Conservation (phyloP, 1,140 invertebrate species). For the Araneus ventricosus region DNA sequence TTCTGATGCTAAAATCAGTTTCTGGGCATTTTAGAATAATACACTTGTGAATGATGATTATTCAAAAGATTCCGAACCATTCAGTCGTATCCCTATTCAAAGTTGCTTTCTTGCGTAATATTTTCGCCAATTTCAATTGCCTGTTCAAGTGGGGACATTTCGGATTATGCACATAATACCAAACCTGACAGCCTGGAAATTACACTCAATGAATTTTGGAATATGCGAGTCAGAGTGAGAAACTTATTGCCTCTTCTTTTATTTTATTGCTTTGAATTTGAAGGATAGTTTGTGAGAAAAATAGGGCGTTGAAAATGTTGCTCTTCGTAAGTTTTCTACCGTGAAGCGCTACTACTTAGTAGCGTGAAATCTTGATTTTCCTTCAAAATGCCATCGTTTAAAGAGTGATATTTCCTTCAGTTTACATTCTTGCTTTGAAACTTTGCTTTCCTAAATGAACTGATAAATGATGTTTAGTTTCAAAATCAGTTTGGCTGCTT, state of each 20-base stretch:
- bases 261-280: conserved; percentile 7
- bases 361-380: neutral
- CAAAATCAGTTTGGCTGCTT: too few species aligned
- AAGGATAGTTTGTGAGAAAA: neutral
- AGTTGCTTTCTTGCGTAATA: neutral
- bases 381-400: neutral
- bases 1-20: neutral
- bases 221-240: conserved; percentile 13
- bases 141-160: neutral
- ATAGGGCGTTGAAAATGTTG: neutral
- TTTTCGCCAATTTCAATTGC: neutral
- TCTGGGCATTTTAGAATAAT: neutral
- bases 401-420: too few species aligned
- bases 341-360: neutral
- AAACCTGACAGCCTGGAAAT: conserved; percentile 9
- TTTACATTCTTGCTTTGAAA: too few species aligned
- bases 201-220: conserved; percentile 39
- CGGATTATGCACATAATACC: neutral
- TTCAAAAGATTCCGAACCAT: neutral
- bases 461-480: too few species aligned
- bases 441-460: too few species aligned
- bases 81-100: conserved; percentile 16
- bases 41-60: conserved; percentile 13
- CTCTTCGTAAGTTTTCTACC: neutral
- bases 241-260: neutral